Conservation (phyloP, 2,113 vertebrate genomes). For the Nothobranchius furzeri region DNA sequence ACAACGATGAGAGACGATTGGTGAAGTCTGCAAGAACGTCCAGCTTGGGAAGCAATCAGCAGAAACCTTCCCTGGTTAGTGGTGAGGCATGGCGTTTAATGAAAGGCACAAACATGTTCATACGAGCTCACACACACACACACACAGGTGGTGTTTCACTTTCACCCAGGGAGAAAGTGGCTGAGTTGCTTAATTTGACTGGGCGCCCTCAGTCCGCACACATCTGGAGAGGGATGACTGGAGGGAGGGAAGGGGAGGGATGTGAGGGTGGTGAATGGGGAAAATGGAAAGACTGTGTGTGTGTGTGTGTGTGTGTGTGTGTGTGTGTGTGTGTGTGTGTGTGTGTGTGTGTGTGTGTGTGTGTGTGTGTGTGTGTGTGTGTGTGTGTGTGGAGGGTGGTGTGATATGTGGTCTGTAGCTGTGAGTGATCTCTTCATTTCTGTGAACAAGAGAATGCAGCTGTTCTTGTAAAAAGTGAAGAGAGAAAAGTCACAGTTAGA, state of each 20-base stretch:
- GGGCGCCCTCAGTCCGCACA: conserved; percentile 55
- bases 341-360: conserved; percentile 34
- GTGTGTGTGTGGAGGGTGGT: conserved; percentile 26
- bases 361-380: conserved; percentile 40
- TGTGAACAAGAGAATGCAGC: conserved; percentile 20
- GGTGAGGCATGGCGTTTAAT: conserved; percentile 28
- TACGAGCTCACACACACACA: conserved; percentile 37
- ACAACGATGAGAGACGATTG: background rate
- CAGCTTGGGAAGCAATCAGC: conserved; percentile 61
- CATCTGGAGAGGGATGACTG: conserved; percentile 58
- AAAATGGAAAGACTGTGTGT: conserved; percentile 31
- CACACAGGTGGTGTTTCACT: conserved; percentile 71
- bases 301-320: too few relatives aligned
- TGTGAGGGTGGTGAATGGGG: conserved; percentile 21
- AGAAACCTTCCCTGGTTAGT: conserved; percentile 19
- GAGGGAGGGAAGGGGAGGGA: conserved; percentile 11
- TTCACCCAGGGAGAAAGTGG: conserved; percentile 58
- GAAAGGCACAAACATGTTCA: conserved; percentile 44
- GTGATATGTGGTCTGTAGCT: conserved; percentile 32
- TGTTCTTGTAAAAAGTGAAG: conserved; percentile 15
- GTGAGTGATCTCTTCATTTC: conserved; percentile 42
- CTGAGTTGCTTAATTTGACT: conserved; percentile 49
- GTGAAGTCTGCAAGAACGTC: conserved; percentile 13
- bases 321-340: conserved; percentile 34
- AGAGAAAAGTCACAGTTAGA: conserved; percentile 3